Conservation (phyloP, 2,113 vertebrate species). For the Poecile atricapillus region DNA sequence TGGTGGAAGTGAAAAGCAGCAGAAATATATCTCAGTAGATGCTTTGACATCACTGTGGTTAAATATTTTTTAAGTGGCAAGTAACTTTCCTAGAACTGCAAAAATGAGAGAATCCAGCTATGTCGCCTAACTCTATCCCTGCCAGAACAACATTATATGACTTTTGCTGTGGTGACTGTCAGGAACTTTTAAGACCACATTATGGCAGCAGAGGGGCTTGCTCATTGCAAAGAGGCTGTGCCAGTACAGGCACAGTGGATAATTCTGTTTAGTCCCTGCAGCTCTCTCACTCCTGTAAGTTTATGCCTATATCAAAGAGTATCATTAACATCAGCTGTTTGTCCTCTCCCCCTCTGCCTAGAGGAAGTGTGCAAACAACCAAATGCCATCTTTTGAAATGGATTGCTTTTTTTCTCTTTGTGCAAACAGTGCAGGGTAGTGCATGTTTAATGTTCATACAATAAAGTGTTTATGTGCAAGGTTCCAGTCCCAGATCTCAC, state of each 20-base stretch:
- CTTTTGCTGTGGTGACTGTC: background rate
- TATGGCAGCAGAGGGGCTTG: background rate
- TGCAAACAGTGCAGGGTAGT: background rate
- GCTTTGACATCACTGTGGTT: background rate
- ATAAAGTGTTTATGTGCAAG: background rate
- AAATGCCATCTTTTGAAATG: rapidly evolving
- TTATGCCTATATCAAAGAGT: background rate
- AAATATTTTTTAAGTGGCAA: background rate
- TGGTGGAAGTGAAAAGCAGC: background rate
- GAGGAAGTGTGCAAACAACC: background rate
- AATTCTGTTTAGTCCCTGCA: background rate
- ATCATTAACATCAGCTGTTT: background rate
- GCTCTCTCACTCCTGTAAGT: background rate
- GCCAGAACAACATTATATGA: rapidly evolving
- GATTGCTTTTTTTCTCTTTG: background rate
- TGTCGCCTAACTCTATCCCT: background rate
- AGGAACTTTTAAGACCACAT: background rate
- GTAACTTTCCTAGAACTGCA: background rate
- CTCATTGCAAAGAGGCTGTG: background rate
- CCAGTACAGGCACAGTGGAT: background rate
- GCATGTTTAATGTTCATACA: background rate
- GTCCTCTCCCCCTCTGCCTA: background rate
- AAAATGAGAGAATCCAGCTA: background rate
- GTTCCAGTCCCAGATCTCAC: background rate
- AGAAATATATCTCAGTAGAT: background rate